Base-by-base conservation (phyloP, 2,797 vertebrate species). In the Bufotes viridis region DNA sequence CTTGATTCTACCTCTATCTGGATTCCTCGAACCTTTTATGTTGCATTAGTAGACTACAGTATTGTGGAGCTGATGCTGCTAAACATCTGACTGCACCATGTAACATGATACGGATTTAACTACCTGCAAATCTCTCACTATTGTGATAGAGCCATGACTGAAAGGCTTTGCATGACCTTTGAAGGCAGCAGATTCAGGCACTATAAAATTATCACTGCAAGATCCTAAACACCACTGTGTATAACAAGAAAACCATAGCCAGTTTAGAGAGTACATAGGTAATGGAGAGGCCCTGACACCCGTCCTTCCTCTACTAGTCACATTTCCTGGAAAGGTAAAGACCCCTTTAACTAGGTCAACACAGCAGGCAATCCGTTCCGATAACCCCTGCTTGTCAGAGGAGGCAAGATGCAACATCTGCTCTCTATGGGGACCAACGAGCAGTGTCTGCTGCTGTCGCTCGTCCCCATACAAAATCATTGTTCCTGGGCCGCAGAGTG, bases 121-220 rank as follows among this genome's bases (percentile, higher is more conserved):
- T 84, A 78, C n/a, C 72, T 85, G 58, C 42, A 85, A 55, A 65
- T 65, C 14, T 85, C 58, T 53, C 15, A 58, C 51, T 69, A 58
- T 55, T 88, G 87, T 69, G 51, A 83, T 13, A 82, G n/a, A 63
- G 42, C 63, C 69, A 70, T 57, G 86, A 51, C 29, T 72, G 42
- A 58, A 82, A 86, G 72, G 84, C 55, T 29, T 86, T 65, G 74
- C 24, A 74, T 67, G 70, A 57, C 34, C 74, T 60, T 81, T 88
- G 34, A 83, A 89, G 84, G 88, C 84, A 89, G 84, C 61, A 4
- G 69, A 57, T 88, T 85, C 76, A 89, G 78, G 88, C 65, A 80
- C 82, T 88, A 60, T 78, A 84, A 88, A 63, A 26, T 82, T 4
- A 82, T 87, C 74, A 81, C 82, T 57, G 83, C 65, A 85, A 75